A percentile compares a stretch with the other conserved stretches of the same genome.
phyloP scores from a whole-genome alignment of 2,113 vertebrate genomes.

The Oxygymnocypris stewartii region DNA sequence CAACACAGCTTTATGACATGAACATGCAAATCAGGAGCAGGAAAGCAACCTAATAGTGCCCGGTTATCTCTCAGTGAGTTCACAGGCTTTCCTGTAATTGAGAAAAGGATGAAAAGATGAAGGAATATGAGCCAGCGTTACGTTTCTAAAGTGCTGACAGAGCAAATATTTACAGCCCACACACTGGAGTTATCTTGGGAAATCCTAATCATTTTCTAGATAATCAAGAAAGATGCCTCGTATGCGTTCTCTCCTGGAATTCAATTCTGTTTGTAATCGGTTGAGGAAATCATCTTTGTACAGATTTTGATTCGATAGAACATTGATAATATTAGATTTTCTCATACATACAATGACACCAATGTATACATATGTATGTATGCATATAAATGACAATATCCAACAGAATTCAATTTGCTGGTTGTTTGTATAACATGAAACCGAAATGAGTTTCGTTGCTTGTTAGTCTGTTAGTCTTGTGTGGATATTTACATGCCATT shows the following conservation, averaged over 20 bases:
- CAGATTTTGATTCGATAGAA: constrained; percentile 10
- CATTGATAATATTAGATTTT: constrained; percentile 33
- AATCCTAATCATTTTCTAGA: constrained; percentile 46
- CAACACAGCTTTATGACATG: not conserved
- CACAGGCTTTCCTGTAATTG: constrained; percentile 44
- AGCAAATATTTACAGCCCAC: constrained; percentile 57
- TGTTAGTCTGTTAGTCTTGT: not conserved
- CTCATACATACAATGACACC: constrained; percentile 32
- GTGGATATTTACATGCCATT: not conserved
- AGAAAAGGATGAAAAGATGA: constrained; percentile 52
- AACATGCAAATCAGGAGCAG: not conserved
- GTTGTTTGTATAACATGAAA: not conserved
- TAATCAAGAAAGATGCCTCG: constrained; percentile 41
- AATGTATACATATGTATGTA: not conserved
- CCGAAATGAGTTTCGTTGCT: not conserved
- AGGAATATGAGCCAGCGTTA: constrained; percentile 61
- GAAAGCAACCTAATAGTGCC: constrained; percentile 15
- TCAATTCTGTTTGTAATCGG: constrained; percentile 27
- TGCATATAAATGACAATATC: not conserved
- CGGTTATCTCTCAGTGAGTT: not conserved
- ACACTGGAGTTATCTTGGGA: constrained; percentile 49
- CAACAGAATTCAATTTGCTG: not conserved
- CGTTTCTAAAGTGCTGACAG: constrained; percentile 67
- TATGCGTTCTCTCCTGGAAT: constrained; percentile 31
- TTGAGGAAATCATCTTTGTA: constrained; percentile 15